Base-by-base conservation (phyloP, 1,140 invertebrate species). In the Drosophila chauvacae region DNA sequence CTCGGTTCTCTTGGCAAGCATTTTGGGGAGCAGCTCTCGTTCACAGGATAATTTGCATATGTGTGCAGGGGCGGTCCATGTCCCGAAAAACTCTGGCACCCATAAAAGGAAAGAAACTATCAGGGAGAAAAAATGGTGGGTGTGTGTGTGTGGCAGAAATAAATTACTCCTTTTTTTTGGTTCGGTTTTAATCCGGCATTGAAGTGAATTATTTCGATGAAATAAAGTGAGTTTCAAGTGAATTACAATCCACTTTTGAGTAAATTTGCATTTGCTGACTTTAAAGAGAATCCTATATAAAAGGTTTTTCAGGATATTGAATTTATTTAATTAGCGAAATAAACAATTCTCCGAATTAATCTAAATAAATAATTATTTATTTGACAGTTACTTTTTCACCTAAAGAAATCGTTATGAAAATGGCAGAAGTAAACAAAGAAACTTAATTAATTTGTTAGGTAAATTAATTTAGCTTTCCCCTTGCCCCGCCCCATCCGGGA, bases 21-120 rank as follows among this genome's bases (percentile, higher is more conserved):
- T 39, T 63, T 63, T 14, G 65, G 65, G 45, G 47, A 37, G 62
- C 66, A 28, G 47, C 66, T 69, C 66, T 53, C 42, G 66, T 70
- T 68, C 66, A 14, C 66, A 58, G 55, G 37, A 56, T 73, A 72
- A 73, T 73, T 73, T 73, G 70, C 70, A 72, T 72, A 72, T 42
- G 66, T 59, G 53, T 33, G 53, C 23, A 71, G 59, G 69, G 23
- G 23, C 39, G 37, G 23, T 6, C 30, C 45, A n/a, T 58, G 35
- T 33, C 42, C 51, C 44, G 41, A 53, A 69, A 70, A 28, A 58
- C 51, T 41, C 28, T 41, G 7, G 20, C 28, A 35, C 26, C 33
- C 42, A 37, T 48, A 50, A 51, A 59, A 35, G 71, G 23, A 23
- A 23, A 50, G 16, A 48, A 51, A 37, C 51, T 59, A 71, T 35